Evolutionary conservation across 2,113 vertebrate species (phyloP), one percentile per base, ranked within the genome.

Genomic region (Chauna torquata): DNA sequence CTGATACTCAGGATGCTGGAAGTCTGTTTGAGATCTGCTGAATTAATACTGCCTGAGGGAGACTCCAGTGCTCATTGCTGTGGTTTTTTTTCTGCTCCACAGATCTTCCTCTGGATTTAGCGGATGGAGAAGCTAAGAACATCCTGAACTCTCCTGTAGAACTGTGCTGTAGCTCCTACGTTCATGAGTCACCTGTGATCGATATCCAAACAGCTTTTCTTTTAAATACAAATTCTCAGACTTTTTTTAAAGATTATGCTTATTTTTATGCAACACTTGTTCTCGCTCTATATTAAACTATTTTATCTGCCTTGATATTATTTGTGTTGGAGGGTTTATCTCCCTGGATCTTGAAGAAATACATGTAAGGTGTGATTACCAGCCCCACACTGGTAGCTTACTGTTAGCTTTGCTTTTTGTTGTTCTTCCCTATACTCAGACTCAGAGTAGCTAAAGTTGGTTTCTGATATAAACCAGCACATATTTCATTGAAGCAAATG

Each of bases 61-160:
- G 24, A 45, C 68, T 90, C 50, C 28, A n/a, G 40, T 40, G 68
- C 68, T 82, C 18, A 84, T 12, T 79, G 47, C 38, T 59, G 28
- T 69, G 28, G n/a, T 82, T 69, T 82, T 65, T 50, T 32, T 78
- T 27, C 92, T 87, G 62, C 86, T 97, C 91, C 77, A 69, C 97
- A 98, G 98, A 96, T 98, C 98, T 44, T 97, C 96, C 40, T 98
- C 98, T 87, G 98, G 98, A 74, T 98, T 98, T 45, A 97, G 98
- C 34, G 98, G 98, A 65, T 98, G 98, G 98, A 98, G 98, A 95
- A 98, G 98, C 92, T 98, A 94, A 98, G 94, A 36, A 24, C 40
- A 25, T 40, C 59, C 59, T 80, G 5, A 45, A 36, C 44, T 27
- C 64, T 52, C 59, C 40, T 1, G 11, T 49, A 86, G 76, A 42